A percentile compares a stretch with the other conserved stretches of the same genome.
These are phyloP conservation scores for Diorhabda elongata DNA, from an alignment of 1,140 invertebrate species.

Conservation along the genomic window DNA sequence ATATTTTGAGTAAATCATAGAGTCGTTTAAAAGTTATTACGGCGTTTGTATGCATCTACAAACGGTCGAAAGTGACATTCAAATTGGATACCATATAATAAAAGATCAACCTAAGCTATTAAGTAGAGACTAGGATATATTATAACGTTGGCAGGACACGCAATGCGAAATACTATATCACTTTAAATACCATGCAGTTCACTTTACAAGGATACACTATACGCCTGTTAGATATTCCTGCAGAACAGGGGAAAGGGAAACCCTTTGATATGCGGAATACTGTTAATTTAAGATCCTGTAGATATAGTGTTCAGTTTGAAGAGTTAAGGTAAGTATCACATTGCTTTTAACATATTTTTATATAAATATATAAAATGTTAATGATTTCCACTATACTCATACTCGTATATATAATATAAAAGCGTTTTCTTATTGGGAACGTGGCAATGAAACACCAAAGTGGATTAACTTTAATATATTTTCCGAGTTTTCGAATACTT, in stretches of 20 bases:
- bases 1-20: background rate
- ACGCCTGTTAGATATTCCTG: background rate
- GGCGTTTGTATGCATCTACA: background rate
- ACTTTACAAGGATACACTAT: background rate
- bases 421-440: no score
- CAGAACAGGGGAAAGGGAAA: background rate
- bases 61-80: constrained; percentile 4
- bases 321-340: background rate
- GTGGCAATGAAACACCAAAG: no score
- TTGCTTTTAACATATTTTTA: no score
- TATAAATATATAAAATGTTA: no score
- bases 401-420: no score
- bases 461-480: no score
- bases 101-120: constrained; percentile 9
- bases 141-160: constrained; percentile 5
- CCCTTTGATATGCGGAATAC: background rate
- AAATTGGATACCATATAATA: constrained; percentile 2
- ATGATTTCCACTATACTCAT: no score
- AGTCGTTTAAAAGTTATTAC: background rate
- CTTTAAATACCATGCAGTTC: background rate
- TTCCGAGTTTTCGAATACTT: no score
- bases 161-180: constrained; percentile 13
- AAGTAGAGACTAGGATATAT: constrained; percentile 4
- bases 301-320: background rate
- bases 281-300: background rate